Base-by-base conservation (phyloP, 2,888 invertebrate genomes). In the Sinotaia quadrata region DNA sequence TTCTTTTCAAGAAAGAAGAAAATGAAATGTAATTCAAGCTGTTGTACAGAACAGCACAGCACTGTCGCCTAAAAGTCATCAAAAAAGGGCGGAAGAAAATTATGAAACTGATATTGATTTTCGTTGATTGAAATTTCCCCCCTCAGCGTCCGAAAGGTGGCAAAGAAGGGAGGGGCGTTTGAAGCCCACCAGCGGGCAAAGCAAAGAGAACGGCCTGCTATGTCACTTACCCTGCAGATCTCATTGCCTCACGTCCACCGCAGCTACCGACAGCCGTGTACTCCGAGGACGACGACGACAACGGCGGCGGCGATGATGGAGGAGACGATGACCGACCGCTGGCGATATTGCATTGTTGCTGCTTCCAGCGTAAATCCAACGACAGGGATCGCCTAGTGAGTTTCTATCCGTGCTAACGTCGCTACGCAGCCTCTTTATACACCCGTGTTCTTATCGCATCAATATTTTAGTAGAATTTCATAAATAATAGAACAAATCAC, bases 401-500 rank as follows among this genome's bases (percentile, higher is more conserved):
- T 57, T 12, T 33, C 57, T 57, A 31, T 12, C 34, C 34, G 36
- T 21, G 47, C 59, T 18, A 41, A 44, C 52, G 68, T 33, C 21
- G 29, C 36, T 49, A 33, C 36, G 41, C 47, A 59, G 44, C 49
- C 69, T 68, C 75, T 76, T 76, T 76, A 76, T 76, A 76, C 67
- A 58, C 69, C 61, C 65, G 61, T 63, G 69, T 71, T 73, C 76
- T 76, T 76, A 72, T 68, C 72, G 62, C 76, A 76, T 76, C 69
- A 76, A 76, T 76, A 74, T 76, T 76, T 76, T 62, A 76, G 74
- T 63, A 66, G 76, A 76, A 74, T 72, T 76, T 74, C 76, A 76
- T 76, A 76, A 76, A 76, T 76, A 76, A 76, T 76, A 76, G 74
- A 76, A 68, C 72, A 60, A 69, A 61, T 71, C 69, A 74, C 74